Percentiles rank a stretch among this genome's conserved stretches.
These are phyloP conservation scores for Agriopis marginaria DNA, from an alignment of 2,888 invertebrate species.

Conservation along the genomic window DNA sequence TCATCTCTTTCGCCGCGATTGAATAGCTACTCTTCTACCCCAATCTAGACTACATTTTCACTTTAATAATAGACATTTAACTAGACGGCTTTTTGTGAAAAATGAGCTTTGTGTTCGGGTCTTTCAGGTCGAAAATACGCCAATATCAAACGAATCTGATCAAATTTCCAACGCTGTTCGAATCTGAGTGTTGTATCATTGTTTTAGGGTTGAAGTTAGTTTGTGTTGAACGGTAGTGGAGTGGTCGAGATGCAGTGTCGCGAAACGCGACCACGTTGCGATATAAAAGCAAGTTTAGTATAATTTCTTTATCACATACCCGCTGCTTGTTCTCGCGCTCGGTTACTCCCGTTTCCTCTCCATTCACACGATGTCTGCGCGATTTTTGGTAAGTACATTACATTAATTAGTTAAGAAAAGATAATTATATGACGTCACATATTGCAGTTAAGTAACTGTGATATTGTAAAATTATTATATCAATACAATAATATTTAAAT, in stretches of 20 bases:
- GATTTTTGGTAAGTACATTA: slow-evolving; percentile 79
- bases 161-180: slow-evolving; percentile 30
- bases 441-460: not conserved
- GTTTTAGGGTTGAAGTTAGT: slow-evolving; percentile 54
- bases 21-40: slow-evolving; percentile 56
- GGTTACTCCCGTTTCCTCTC: slow-evolving; percentile 62
- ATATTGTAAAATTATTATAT: not conserved
- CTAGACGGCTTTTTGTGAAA: slow-evolving; percentile 30
- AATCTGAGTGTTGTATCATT: slow-evolving; percentile 50
- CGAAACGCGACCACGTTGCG: slow-evolving; percentile 84
- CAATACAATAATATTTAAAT: not conserved
- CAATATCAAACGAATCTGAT: slow-evolving; percentile 41
- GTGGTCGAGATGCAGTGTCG: slow-evolving; percentile 77
- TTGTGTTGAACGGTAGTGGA: slow-evolving; percentile 53
- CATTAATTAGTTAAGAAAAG: not conserved
- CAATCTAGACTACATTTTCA: slow-evolving; percentile 60
- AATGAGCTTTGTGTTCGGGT: slow-evolving; percentile 49
- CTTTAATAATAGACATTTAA: slow-evolving; percentile 55
- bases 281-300: slow-evolving; percentile 85
- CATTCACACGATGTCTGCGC: slow-evolving; percentile 76
- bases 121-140: slow-evolving; percentile 55
- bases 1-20: slow-evolving; percentile 32
- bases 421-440: not conserved
- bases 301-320: slow-evolving; percentile 84
- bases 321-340: slow-evolving; percentile 70